Conservation (phyloP, 2,797 vertebrate species). For the Rhabdomys pumilio region DNA sequence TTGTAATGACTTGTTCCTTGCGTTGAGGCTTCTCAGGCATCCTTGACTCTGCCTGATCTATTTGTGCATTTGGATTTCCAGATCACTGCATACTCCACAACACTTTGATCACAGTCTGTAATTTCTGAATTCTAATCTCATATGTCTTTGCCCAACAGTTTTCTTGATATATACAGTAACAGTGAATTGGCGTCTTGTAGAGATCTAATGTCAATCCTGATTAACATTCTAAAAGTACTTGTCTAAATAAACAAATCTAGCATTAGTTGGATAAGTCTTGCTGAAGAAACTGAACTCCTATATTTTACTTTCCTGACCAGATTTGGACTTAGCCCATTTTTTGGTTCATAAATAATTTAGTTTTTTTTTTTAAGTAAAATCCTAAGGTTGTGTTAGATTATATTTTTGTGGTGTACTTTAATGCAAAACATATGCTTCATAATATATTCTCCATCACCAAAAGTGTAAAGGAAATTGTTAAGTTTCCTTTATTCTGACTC, state of each 20-base stretch:
- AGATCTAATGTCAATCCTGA: background rate
- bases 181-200: constrained; percentile 4
- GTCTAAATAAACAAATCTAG: constrained; percentile 59
- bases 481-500: constrained; percentile 64
- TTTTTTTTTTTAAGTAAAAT: constrained; percentile 64
- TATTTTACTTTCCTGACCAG: constrained; percentile 29
- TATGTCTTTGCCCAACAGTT: background rate
- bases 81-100: constrained; percentile 65
- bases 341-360: constrained; percentile 52
- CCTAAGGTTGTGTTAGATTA: constrained; percentile 62
- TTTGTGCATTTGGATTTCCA: constrained; percentile 78
- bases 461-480: constrained; percentile 51
- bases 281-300: constrained; percentile 57
- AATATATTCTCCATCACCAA: constrained; percentile 63
- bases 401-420: constrained; percentile 51
- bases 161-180: constrained; percentile 11
- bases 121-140: constrained; percentile 71
- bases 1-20: constrained; percentile 84
- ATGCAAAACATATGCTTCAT: constrained; percentile 62
- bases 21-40: constrained; percentile 72
- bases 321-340: background rate
- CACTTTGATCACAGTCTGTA: constrained; percentile 24
- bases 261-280: background rate
- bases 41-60: constrained; percentile 81
- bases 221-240: constrained; percentile 47